Base-by-base conservation (phyloP, 2,888 invertebrate species). In the Tetragonula carbonaria region DNA sequence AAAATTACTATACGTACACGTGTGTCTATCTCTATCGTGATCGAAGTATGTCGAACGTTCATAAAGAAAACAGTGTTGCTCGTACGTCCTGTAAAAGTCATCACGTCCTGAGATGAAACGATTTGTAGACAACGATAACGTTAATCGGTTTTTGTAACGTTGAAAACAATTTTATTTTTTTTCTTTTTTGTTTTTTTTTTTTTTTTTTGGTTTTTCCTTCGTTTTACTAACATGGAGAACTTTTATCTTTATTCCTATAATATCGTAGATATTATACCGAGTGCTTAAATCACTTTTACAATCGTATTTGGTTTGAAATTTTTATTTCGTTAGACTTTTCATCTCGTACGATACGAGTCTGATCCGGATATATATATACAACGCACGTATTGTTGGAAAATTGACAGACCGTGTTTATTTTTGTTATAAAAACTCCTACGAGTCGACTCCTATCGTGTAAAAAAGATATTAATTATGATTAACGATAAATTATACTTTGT, bases 371-470 rank as follows among this genome's bases (percentile, higher is more conserved):
- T 90, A 80, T 90, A 80, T 90, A 80, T 82, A 88, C 82, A 76
- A 78, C 68, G 63, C 65, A 78, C 86, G 84, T 82, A 81, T 89
- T 80, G 85, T 81, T 81, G 85, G 80, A 90, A 89, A 90, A 89
- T 88, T 86, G 85, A 88, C 86, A 84, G 78, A 89, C 81, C 85
- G 84, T 84, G 74, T 86, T 88, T 74, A 78, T 85, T 86, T 82
- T 78, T 90, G 87, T 89, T 90, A 90, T 87, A 90, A 90, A 90
- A 90, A 89, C 89, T 87, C 82, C 82, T 78, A 84, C 68, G 85
- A 84, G 83, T 90, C 85, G 83, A 90, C 81, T 76, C 89, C 90
- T 89, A 89, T 84, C 85, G 86, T 86, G 84, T 90, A 90, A 83
- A 90, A 90, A 89, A 88, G 83, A 86, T 90, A 85, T 85, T 85